phyloP scores from a whole-genome alignment of 2,888 invertebrate species.

The Ditylenchus weischeri region DNA sequence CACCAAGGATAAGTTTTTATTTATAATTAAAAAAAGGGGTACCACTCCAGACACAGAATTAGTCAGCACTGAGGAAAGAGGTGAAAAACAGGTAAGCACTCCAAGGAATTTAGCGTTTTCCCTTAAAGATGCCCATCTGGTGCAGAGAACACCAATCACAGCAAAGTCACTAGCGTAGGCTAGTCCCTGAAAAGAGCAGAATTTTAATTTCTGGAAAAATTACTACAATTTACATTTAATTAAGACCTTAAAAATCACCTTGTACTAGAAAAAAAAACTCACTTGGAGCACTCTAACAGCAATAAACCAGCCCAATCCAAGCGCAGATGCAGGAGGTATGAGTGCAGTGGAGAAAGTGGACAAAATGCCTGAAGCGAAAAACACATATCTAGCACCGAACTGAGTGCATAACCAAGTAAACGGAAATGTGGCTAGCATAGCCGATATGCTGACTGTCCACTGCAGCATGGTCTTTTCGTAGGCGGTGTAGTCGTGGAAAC shows the following conservation, averaged over 20 bases:
- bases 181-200: constrained; percentile 24
- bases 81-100: constrained; percentile 50
- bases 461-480: constrained; percentile 24
- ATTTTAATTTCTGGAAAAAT: too few species aligned
- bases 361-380: constrained; percentile 45
- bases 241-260: too few species aligned
- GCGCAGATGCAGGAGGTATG: constrained; percentile 30
- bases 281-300: constrained; percentile 46
- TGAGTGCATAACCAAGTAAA: constrained; percentile 42
- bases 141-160: constrained; percentile 36
- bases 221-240: too few species aligned
- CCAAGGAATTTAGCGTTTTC: constrained; percentile 51
- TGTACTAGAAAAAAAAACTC: background rate
- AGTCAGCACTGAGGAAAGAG: constrained; percentile 45
- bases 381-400: constrained; percentile 48
- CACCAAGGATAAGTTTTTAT: too few species aligned
- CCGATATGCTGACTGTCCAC: constrained; percentile 33
- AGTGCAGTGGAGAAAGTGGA: constrained; percentile 46
- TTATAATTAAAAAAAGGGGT: too few species aligned
- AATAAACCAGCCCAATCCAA: constrained; percentile 32
- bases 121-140: constrained; percentile 48
- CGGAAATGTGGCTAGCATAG: constrained; percentile 36
- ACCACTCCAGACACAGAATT: constrained; percentile 46
- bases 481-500: constrained; percentile 11
- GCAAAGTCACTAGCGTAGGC: constrained; percentile 38